Conservation (phyloP, 2,888 invertebrate species). For the Caenorhabditis angaria region DNA sequence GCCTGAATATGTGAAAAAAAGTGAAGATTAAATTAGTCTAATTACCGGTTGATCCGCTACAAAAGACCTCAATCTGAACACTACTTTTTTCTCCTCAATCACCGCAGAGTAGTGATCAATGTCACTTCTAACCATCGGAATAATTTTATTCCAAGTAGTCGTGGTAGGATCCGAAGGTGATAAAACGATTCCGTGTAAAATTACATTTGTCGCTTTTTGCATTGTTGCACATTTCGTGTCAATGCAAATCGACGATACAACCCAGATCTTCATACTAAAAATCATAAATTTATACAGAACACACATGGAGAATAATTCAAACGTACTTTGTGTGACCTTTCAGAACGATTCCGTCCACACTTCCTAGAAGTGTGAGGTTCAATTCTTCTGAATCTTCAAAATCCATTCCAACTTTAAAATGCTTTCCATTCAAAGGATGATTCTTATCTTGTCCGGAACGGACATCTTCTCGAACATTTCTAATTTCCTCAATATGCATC, state of each 20-base stretch:
- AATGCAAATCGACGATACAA: not conserved
- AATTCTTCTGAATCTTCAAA: not conserved
- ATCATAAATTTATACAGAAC: too few relatives aligned
- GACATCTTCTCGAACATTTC: not conserved
- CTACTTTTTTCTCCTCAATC: not conserved
- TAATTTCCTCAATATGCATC: not conserved
- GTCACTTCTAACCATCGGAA: not conserved
- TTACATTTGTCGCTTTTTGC: not conserved
- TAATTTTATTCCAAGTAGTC: not conserved
- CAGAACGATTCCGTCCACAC: not conserved
- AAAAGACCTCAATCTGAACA: too few relatives aligned
- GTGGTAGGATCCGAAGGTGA: not conserved
- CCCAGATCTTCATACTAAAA: not conserved
- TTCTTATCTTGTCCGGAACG: not conserved
- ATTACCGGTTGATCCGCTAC: not conserved
- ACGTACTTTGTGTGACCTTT: not conserved
- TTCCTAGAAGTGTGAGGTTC: not conserved
- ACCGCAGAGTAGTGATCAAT: not conserved
- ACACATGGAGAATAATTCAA: not conserved
- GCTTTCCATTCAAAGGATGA: not conserved
- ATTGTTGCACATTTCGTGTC: not conserved
- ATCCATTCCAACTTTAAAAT: not conserved
- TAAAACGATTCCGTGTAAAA: not conserved
- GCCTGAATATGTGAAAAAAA: not conserved
- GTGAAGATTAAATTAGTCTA: not conserved